Conservation (phyloP, 2,797 vertebrate genomes). For the Coranthus polyacanthus region DNA sequence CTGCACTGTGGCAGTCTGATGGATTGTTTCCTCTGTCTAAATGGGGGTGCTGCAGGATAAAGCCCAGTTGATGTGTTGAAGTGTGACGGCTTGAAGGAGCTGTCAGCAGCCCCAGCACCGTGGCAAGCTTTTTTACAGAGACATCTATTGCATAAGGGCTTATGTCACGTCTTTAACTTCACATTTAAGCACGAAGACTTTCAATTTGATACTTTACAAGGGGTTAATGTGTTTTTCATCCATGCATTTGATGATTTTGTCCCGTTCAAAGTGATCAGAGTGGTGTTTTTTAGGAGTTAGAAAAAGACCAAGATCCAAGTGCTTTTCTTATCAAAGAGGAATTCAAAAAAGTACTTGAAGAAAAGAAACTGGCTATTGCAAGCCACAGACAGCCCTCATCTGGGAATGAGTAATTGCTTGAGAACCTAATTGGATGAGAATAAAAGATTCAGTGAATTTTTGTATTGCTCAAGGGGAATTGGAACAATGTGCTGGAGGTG, state of each 20-base stretch:
- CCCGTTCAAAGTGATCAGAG: background rate
- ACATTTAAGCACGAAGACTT: background rate
- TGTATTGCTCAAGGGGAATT: conserved; percentile 45
- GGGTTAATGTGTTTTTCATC: background rate
- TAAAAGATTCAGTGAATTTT: conserved; percentile 42
- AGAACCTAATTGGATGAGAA: conserved; percentile 34
- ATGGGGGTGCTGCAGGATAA: conserved; percentile 58
- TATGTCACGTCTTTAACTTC: background rate
- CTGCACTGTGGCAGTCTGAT: conserved; percentile 45
- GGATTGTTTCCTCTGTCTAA: conserved; percentile 62
- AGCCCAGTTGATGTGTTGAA: conserved; percentile 63
- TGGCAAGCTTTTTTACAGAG: conserved; percentile 17
- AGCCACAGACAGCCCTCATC: conserved; percentile 29
- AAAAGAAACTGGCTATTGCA: background rate
- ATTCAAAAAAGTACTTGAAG: background rate
- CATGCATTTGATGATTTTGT: background rate
- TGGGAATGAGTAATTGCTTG: conserved; percentile 37
- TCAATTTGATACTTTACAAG: background rate
- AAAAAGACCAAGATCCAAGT: background rate
- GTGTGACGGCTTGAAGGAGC: conserved; percentile 53
- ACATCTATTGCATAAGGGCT: conserved; percentile 11
- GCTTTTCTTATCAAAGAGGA: background rate
- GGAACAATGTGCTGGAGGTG: conserved; percentile 57
- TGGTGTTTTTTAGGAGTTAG: background rate
- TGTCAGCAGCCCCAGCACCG: conserved; percentile 53